phyloP scores from a whole-genome alignment of 1,140 invertebrate genomes.

The Leptopilina boulardi region DNA sequence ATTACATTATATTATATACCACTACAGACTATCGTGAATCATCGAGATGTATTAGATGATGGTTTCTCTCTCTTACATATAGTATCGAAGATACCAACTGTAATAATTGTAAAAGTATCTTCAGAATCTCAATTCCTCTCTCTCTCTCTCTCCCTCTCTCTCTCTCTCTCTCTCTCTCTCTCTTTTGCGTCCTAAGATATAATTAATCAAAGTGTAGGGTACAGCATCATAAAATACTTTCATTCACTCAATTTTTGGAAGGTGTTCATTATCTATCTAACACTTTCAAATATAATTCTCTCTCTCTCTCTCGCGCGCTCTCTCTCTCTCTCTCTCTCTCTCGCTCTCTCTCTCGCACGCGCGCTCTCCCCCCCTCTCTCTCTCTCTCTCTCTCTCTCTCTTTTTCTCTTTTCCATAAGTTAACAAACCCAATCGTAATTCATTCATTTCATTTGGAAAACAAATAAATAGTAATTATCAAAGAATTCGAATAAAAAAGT shows the following conservation, averaged over 20 bases:
- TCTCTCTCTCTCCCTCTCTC: no score
- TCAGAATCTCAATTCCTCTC: neutral
- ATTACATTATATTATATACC: constrained; percentile 48
- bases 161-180: no score
- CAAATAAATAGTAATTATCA: no score
- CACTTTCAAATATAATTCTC: neutral
- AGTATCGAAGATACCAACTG: constrained; percentile 6
- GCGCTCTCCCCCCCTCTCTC: no score
- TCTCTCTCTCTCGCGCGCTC: neutral
- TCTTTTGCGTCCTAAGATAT: neutral
- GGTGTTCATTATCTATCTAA: constrained; percentile 10
- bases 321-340: no score
- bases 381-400: no score
- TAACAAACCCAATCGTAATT: no score
- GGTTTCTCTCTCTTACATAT: constrained; percentile 4
- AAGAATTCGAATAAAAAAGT: no score
- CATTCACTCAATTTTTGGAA: constrained; percentile 18
- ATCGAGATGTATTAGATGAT: constrained; percentile 34
- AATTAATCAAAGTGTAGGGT: neutral
- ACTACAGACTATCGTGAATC: constrained; percentile 42
- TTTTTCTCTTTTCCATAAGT: no score
- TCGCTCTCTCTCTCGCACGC: no score
- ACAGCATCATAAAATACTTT: neutral
- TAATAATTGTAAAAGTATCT: constrained; percentile 1
- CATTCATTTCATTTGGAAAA: no score